These are phyloP conservation scores for Meandrina meandrites DNA, from an alignment of 92 coral and sea anemone species.

Conservation along the genomic window DNA sequence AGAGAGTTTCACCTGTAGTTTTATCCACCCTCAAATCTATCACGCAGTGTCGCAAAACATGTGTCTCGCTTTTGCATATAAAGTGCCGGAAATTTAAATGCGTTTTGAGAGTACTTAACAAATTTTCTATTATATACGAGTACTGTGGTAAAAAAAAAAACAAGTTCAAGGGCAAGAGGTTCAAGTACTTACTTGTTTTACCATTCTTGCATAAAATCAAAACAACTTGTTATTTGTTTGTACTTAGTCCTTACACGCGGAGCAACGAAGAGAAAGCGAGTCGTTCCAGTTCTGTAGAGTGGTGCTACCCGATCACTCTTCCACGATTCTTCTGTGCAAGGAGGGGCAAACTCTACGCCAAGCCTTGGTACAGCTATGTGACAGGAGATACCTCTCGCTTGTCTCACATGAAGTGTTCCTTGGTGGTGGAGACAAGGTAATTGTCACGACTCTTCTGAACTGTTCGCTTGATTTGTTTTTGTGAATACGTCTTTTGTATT, in stretches of 20 bases:
- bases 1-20: too few relatives aligned
- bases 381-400: constrained; percentile 81
- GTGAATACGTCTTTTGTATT: neutral
- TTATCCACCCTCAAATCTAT: neutral
- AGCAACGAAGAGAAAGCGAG: constrained; percentile 74
- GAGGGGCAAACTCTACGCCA: constrained; percentile 88
- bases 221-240: neutral
- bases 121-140: neutral
- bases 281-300: constrained; percentile 88
- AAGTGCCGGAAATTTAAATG: neutral
- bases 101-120: neutral
- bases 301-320: constrained; percentile 85
- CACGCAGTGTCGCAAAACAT: neutral
- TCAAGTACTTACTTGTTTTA: constrained; percentile 1
- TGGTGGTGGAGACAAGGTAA: constrained; percentile 74
- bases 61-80: neutral
- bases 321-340: constrained; percentile 82
- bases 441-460: neutral
- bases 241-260: constrained; percentile 66
- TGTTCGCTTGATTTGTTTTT: constrained; percentile 13
- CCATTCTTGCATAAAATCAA: neutral
- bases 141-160: neutral
- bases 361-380: constrained; percentile 84
- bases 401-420: constrained; percentile 84
- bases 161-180: neutral